These are phyloP conservation scores for Drosophila anomelani DNA, from an alignment of 2,888 invertebrate genomes.

Conservation along the genomic window DNA sequence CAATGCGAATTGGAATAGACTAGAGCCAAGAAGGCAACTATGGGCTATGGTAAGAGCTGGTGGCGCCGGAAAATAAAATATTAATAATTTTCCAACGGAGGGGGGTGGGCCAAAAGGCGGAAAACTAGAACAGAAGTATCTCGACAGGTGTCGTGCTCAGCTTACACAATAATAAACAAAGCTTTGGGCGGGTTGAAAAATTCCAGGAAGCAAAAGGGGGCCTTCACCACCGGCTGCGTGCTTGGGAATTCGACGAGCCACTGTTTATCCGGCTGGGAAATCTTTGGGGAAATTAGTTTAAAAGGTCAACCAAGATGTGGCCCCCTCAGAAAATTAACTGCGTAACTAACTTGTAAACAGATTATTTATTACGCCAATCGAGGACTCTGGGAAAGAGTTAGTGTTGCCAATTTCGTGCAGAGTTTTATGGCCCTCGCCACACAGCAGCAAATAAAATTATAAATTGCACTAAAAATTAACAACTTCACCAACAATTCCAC, in stretches of 20 bases:
- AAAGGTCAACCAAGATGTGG: slow-evolving; percentile 64
- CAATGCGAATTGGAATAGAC: slow-evolving; percentile 44
- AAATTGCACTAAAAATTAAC: slow-evolving; percentile 82
- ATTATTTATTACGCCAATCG: slow-evolving; percentile 73
- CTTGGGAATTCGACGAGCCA: slow-evolving; percentile 50
- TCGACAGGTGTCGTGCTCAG: slow-evolving; percentile 73
- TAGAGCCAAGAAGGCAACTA: slow-evolving; percentile 15
- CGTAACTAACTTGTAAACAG: slow-evolving; percentile 79
- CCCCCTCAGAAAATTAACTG: slow-evolving; percentile 67
- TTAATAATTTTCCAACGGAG: slow-evolving; percentile 67
- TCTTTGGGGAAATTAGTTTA: slow-evolving; percentile 77
- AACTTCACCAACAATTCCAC: slow-evolving; percentile 80
- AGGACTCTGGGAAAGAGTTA: slow-evolving; percentile 33
- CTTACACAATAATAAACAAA: slow-evolving; percentile 75
- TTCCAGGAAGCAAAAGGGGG: slow-evolving; percentile 4
- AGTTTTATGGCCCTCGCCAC: slow-evolving; percentile 79
- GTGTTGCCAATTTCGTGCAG: slow-evolving; percentile 63
- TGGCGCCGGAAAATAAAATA: slow-evolving; percentile 62
- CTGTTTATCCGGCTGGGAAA: slow-evolving; percentile 36
- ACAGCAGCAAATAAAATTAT: slow-evolving; percentile 53
- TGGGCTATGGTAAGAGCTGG: background rate
- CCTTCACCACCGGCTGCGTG: slow-evolving; percentile 56
- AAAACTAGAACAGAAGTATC: slow-evolving; percentile 70
- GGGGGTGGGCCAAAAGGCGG: background rate
- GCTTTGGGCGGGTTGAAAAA: slow-evolving; percentile 40